Evolutionary conservation across 2,888 invertebrate species (phyloP).

Genomic region (Timema podura): DNA sequence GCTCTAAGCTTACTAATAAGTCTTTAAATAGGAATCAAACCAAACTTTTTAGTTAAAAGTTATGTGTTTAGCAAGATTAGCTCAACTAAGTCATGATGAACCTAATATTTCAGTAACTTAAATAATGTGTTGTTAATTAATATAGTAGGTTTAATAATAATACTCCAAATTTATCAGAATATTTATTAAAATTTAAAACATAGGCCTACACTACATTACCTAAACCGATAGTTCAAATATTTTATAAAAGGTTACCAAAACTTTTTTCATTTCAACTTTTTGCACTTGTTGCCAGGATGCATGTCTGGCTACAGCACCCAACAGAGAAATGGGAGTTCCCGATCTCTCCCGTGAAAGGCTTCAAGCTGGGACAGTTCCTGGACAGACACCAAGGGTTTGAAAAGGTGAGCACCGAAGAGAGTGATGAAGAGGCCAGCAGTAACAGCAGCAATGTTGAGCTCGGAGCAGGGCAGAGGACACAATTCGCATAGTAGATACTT

Average conservation of each 20-base stretch:
- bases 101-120: no score
- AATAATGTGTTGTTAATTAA: no score
- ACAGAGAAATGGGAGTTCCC: slow-evolving; percentile 29
- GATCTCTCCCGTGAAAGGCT: slow-evolving; percentile 43
- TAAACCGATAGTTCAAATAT: no score
- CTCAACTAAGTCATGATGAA: no score
- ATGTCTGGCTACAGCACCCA: slow-evolving; percentile 19
- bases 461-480: slow-evolving; percentile 8
- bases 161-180: no score
- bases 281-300: slow-evolving; percentile 11
- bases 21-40: no score
- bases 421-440: slow-evolving; percentile 53
- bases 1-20: no score
- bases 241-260: background rate
- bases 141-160: no score
- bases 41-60: no score
- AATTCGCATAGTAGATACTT: slow-evolving; percentile 20
- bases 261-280: background rate
- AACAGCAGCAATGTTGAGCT: background rate
- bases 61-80: no score
- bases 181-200: no score
- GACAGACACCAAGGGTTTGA: slow-evolving; percentile 58
- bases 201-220: no score
- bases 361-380: slow-evolving; percentile 61
- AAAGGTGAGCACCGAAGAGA: slow-evolving; percentile 62